These are phyloP conservation scores for Euphonia xanthogaster DNA, from an alignment of 2,797 vertebrate species.

Conservation along the genomic window DNA sequence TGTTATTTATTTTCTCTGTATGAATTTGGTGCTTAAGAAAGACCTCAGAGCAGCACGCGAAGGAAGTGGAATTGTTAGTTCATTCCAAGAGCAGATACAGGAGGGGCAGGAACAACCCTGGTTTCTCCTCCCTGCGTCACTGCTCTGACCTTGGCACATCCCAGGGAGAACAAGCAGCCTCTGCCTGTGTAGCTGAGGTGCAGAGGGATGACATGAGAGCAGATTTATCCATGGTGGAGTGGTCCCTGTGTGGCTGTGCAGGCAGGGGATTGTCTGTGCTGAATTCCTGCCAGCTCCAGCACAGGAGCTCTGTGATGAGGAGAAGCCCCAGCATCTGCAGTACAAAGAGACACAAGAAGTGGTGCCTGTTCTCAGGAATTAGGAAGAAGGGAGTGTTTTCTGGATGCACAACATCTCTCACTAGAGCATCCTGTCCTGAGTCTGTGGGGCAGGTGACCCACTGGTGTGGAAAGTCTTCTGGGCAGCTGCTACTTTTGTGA, in stretches of 20 bases:
- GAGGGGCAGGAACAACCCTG: not conserved
- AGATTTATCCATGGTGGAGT: not conserved
- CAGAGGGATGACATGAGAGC: not conserved
- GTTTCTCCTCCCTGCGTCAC: not conserved
- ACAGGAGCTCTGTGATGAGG: accelerated
- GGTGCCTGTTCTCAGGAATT: not conserved
- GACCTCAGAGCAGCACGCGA: not conserved
- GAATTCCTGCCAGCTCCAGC: not conserved
- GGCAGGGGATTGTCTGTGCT: not conserved
- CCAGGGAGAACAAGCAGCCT: not conserved
- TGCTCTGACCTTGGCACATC: not conserved
- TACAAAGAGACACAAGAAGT: not conserved
- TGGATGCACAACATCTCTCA: not conserved
- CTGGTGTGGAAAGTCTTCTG: not conserved
- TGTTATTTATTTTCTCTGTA: not conserved
- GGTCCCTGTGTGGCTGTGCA: not conserved
- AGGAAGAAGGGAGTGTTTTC: not conserved
- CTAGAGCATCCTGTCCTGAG: not conserved
- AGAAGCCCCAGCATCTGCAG: not conserved
- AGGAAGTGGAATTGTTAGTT: not conserved
- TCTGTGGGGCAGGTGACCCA: not conserved
- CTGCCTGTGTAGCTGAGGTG: not conserved
- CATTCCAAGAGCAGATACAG: not conserved
- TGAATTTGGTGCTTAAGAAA: not conserved
- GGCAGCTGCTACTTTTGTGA: not conserved